Percentiles rank a stretch among this genome's conserved stretches.
These are phyloP conservation scores for Pseudococcus longispinus DNA, from an alignment of 2,888 invertebrate species.

Conservation along the genomic window DNA sequence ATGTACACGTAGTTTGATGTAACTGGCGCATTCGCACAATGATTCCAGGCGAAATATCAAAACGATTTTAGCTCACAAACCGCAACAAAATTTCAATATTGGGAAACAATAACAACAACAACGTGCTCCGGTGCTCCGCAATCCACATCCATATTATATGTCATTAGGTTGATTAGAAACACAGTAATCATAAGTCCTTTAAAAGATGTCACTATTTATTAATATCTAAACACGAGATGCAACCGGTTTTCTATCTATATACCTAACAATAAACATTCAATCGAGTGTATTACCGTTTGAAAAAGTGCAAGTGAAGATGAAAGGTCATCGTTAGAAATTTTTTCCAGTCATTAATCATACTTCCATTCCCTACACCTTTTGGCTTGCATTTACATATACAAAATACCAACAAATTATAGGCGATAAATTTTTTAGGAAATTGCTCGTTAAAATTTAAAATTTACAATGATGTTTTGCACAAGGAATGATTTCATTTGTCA, in stretches of 20 bases:
- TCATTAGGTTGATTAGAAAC: background rate
- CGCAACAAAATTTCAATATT: background rate
- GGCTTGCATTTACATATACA: no score
- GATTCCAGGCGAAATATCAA: background rate
- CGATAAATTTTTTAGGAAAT: no score
- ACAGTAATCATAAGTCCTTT: background rate
- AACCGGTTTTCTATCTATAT: background rate
- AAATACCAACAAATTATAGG: no score
- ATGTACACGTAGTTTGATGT: background rate
- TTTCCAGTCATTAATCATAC: background rate
- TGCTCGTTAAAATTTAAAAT: background rate
- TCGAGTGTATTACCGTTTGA: background rate
- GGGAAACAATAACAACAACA: background rate
- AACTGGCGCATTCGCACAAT: slow-evolving; percentile 6
- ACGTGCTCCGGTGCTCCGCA: background rate
- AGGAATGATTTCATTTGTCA: background rate
- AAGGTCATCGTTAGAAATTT: background rate
- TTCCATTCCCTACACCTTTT: no score
- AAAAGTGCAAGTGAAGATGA: background rate
- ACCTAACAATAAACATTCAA: background rate
- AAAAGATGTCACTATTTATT: background rate
- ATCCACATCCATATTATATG: background rate
- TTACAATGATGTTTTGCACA: background rate
- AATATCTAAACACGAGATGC: background rate
- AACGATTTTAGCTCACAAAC: background rate